phyloP scores from a whole-genome alignment of 2,888 invertebrate species.

The Lithophane ornitopus region DNA sequence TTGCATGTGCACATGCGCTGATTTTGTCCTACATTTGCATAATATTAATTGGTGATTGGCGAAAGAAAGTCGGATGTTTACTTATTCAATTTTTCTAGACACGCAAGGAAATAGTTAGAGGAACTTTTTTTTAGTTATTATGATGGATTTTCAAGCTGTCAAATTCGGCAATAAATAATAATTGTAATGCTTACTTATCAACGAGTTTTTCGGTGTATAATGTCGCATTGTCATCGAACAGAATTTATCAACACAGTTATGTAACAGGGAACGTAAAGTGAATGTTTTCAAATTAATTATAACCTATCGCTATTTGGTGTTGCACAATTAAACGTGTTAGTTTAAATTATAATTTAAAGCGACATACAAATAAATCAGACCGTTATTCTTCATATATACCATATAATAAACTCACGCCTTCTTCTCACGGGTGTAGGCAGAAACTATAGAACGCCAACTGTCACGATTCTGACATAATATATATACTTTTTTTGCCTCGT shows the following conservation, averaged over 20 bases:
- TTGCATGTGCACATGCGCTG: slow-evolving; percentile 42
- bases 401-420: no score
- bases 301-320: background rate
- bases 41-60: slow-evolving; percentile 29
- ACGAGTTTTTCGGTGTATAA: background rate
- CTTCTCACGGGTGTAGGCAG: no score
- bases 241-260: background rate
- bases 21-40: slow-evolving; percentile 45
- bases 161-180: slow-evolving; percentile 3
- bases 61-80: slow-evolving; percentile 57
- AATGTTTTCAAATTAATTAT: background rate
- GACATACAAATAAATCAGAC: no score
- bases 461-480: no score
- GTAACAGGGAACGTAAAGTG: background rate
- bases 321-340: background rate
- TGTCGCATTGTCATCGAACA: background rate
- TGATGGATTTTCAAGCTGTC: background rate
- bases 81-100: slow-evolving; percentile 19
- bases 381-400: no score
- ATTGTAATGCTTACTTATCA: background rate
- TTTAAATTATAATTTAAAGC: background rate
- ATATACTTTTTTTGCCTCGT: no score
- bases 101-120: slow-evolving; percentile 33
- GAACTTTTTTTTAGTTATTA: slow-evolving; percentile 5
- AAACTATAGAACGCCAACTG: no score